Evolutionary conservation across 2,113 vertebrate genomes (phyloP), one percentile per base, ranked within the genome.

Genomic region (Gavia stellata): DNA sequence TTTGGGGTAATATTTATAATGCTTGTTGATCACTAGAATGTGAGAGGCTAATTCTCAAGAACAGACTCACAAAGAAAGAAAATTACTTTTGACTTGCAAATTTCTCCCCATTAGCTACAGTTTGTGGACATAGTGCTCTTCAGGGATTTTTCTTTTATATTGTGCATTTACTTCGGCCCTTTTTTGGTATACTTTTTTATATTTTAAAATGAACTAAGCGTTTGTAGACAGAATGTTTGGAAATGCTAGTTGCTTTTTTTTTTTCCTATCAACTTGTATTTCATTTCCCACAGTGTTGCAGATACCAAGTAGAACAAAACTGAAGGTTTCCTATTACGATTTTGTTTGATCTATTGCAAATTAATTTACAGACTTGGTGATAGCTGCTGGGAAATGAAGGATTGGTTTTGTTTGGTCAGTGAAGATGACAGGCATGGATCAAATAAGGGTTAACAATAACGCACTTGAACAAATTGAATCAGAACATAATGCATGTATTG

Each of bases 371-470:
- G 88, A 68, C 67, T 72, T 50, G 7, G 29, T 34, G 73, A 95
- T 97, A 97, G 63, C 91, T 96, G 86, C 81, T 97, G 96, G 75
- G 82, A 97, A 97, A 95, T 96, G 83, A 96, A 96, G 56, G 70
- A 70, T 83, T 96, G 92, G 86, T 92, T 96, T 97, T 94, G 50
- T 96, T 94, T 96, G 88, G 63, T 94, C 92, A 92, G 63, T 95
- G 96, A 98, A 94, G 96, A 97, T 67, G 96, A 97, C 95, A 92
- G 94, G 59, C 94, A 86, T 92, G 92, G 95, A 95, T 97, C 98
- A 98, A 98, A 98, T 96, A 96, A 95, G 86, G 75, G 96, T 98
- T 98, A 98, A 97, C 96, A 91, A 65, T 97, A 97, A 97, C 96
- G 59, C 92, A 96, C 91, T 97, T 96, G 94, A 95, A 78, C 95